These are phyloP conservation scores for Apistogramma diplotaenia DNA, from an alignment of 2,113 vertebrate species.

Conservation along the genomic window DNA sequence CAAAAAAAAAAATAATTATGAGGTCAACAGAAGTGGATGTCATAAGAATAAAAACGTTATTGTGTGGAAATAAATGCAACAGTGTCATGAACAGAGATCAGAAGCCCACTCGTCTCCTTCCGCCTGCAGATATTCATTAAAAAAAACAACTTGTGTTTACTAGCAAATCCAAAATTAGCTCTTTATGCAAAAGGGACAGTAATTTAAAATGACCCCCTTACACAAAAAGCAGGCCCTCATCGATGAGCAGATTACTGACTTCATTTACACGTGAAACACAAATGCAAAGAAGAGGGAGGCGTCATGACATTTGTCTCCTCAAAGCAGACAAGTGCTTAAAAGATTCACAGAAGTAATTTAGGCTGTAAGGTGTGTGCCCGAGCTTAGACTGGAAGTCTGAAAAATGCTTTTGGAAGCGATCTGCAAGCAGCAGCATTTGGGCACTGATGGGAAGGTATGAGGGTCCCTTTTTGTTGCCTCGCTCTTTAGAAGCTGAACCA, in stretches of 20 bases:
- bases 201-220: background rate
- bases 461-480: background rate
- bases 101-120: background rate
- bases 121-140: background rate
- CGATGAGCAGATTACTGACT: constrained; percentile 1
- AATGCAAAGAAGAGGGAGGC: background rate
- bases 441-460: background rate
- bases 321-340: background rate
- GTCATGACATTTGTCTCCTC: background rate
- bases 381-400: background rate
- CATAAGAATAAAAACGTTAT: background rate
- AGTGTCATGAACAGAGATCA: background rate
- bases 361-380: background rate
- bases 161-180: constrained; percentile 3
- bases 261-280: background rate
- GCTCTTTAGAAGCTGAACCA: background rate
- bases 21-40: background rate
- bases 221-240: background rate
- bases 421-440: background rate
- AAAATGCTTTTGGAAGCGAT: background rate
- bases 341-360: background rate
- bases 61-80: background rate
- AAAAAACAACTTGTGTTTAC: background rate
- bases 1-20: background rate
- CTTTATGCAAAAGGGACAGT: background rate